Percentiles rank a stretch among this genome's conserved stretches.
Conservation (phyloP, 2,888 invertebrate species). For the Cacoxenus indagator region DNA sequence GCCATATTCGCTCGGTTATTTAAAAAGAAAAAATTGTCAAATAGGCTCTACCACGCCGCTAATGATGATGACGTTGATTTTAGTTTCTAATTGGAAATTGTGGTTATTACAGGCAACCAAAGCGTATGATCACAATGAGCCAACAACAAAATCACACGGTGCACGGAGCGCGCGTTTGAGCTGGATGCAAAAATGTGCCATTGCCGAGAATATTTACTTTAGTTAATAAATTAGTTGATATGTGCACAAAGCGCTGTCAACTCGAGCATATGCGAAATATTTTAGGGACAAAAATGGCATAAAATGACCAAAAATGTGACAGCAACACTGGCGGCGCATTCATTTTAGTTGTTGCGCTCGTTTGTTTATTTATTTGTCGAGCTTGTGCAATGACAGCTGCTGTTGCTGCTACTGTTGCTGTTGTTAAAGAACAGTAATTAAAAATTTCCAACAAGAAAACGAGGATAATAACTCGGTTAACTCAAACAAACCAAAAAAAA, state of each 20-base stretch:
- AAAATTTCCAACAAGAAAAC: conserved; percentile 28
- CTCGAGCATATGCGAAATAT: conserved; percentile 5
- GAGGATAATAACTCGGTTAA: conserved; percentile 3
- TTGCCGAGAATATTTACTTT: conserved; percentile 36
- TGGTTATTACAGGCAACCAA: background rate
- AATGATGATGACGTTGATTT: conserved; percentile 3
- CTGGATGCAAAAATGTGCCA: conserved; percentile 16
- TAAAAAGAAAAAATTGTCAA: conserved; percentile 18
- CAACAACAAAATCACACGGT: background rate
- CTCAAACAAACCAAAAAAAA: conserved; percentile 8
- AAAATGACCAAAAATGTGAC: conserved; percentile 4
- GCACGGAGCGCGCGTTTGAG: conserved; percentile 32
- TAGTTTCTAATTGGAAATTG: conserved; percentile 1
- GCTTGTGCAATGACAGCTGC: conserved; percentile 15
- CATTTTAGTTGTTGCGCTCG: background rate
- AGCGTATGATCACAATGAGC: background rate
- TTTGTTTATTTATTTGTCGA: conserved; percentile 6
- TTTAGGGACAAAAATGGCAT: background rate
- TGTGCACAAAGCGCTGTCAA: conserved; percentile 31
- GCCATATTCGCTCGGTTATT: background rate
- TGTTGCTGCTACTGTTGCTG: background rate
- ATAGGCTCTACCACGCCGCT: background rate
- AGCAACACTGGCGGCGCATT: conserved; percentile 12
- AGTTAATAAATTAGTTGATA: conserved; percentile 60
- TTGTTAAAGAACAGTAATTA: conserved; percentile 15